Evolutionary conservation across 2,797 vertebrate genomes (phyloP).

Genomic region (Gadopsis bispinosus): DNA sequence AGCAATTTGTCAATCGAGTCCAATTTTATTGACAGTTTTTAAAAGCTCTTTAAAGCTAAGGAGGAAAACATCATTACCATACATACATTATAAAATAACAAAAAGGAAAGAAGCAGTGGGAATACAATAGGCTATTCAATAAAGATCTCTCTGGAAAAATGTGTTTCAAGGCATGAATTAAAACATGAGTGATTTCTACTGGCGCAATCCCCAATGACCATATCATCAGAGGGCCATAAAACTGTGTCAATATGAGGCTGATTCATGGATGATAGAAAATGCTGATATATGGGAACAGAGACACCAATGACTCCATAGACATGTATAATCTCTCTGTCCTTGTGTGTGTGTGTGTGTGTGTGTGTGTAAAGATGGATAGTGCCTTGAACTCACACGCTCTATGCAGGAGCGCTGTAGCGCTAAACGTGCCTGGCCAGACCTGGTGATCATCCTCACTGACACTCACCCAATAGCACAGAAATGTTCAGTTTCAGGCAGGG

Average conservation of each 20-base stretch:
- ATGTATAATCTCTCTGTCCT: conserved; percentile 11
- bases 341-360: conserved; percentile 12
- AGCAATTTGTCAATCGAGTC: background rate
- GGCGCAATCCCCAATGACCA: conserved; percentile 42
- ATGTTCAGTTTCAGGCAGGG: conserved; percentile 54
- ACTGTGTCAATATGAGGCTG: conserved; percentile 51
- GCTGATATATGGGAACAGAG: conserved; percentile 46
- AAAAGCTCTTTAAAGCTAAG: conserved; percentile 3
- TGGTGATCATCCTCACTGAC: conserved; percentile 75
- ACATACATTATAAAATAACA: background rate
- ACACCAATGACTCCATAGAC: conserved; percentile 32
- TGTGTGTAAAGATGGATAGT: conserved; percentile 52
- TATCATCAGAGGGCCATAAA: conserved; percentile 56
- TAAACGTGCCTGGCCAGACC: conserved; percentile 59
- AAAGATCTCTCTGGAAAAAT: conserved; percentile 25
- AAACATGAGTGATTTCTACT: conserved; percentile 59
- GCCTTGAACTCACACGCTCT: conserved; percentile 47
- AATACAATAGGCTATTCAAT: conserved; percentile 10
- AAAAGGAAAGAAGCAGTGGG: conserved; percentile 1
- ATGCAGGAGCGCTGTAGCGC: conserved; percentile 54
- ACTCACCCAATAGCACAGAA: conserved; percentile 71
- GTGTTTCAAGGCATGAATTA: conserved; percentile 38
- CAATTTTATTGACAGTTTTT: background rate
- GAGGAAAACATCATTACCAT: background rate
- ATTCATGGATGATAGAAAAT: conserved; percentile 47